Evolutionary conservation across 2,888 invertebrate genomes (phyloP), one percentile per base, ranked within the genome.

Genomic region (Ophion obscuratus): DNA sequence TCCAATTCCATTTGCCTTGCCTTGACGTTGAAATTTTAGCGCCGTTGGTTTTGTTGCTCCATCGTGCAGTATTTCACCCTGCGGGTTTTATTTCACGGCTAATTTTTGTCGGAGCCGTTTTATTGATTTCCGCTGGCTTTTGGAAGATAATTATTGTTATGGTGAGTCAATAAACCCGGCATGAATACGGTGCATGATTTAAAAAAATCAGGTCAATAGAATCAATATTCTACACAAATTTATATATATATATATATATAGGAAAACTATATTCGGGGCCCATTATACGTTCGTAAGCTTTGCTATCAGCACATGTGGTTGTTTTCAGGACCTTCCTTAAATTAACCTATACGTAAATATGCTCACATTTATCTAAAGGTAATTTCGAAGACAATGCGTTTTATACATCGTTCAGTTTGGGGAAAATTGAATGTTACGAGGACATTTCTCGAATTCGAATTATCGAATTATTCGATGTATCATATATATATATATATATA

Each of bases 121-220:
- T 53, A 53, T 53, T 53, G 53, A 53, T 53, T 17, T 17, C 17
- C 53, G 53, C 53, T 53, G 53, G 17, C 11, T 53, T 53, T 17
- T 53, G 14, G 4, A 0, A 14, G 14, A 47, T 53, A 53, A 14
- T 53, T 53, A 53, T 53, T 14, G 53, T 53, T 17, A 53, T 53
- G 17, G 14, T 17, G 53, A 53, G 17, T 53, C 53, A 53, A 53
- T 53, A 5, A 14, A 53, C 53, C 53, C 17, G 4, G 11, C 2
- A 53, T 53, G 4, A 14, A 17, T 40, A 40, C 9, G 40, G 17
- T 53, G 53, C 27, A 17, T 57, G 47, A 53, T 27, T 17, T 14
- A 24, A 17, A 9, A 9, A 71, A 53, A 53, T 68, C 44, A 76
- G 24, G 36, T 36, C 44, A 44, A 61, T 40, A 74, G 44, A 74